Percentiles rank a stretch among this genome's conserved stretches.
Conservation (phyloP, 2,888 invertebrate genomes). For the Cerastis rubricosa region DNA sequence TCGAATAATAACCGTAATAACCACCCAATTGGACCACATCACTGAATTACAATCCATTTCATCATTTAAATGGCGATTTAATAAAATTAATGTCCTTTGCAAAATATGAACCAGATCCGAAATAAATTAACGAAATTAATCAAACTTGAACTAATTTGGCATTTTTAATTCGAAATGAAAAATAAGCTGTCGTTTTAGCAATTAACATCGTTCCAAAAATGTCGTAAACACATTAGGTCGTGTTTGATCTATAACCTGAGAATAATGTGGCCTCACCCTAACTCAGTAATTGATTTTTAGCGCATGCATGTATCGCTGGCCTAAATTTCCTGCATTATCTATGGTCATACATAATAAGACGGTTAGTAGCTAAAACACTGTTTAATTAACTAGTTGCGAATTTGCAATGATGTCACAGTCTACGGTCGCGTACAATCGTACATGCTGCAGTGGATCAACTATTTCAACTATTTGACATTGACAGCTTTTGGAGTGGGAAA, state of each 20-base stretch:
- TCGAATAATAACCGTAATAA: conserved; percentile 33
- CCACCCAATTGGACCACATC: conserved; percentile 28
- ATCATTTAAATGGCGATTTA: conserved; percentile 33
- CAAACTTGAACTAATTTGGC: conserved; percentile 41
- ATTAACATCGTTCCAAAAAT: conserved; percentile 47
- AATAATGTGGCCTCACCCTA: conserved; percentile 54
- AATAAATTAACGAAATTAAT: conserved; percentile 47
- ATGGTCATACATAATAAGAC: conserved; percentile 43
- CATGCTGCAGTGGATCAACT: conserved; percentile 19
- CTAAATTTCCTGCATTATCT: conserved; percentile 62
- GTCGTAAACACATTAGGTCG: conserved; percentile 30
- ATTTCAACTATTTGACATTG: conserved; percentile 29
- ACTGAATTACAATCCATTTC: conserved; percentile 36
- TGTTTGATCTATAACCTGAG: conserved; percentile 56
- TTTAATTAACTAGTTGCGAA: conserved; percentile 52
- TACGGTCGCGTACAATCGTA: neutral
- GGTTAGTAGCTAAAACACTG: conserved; percentile 60
- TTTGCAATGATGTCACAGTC: conserved; percentile 30
- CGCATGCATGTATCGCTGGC: conserved; percentile 55
- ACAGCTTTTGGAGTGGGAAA: neutral
- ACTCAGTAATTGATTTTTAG: conserved; percentile 59
- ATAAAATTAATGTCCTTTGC: conserved; percentile 36
- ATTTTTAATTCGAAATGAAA: conserved; percentile 51
- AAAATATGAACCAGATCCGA: conserved; percentile 31
- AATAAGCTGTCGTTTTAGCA: conserved; percentile 33